Evolutionary conservation across 2,888 invertebrate species (phyloP).

Genomic region (Octonoba sinensis): DNA sequence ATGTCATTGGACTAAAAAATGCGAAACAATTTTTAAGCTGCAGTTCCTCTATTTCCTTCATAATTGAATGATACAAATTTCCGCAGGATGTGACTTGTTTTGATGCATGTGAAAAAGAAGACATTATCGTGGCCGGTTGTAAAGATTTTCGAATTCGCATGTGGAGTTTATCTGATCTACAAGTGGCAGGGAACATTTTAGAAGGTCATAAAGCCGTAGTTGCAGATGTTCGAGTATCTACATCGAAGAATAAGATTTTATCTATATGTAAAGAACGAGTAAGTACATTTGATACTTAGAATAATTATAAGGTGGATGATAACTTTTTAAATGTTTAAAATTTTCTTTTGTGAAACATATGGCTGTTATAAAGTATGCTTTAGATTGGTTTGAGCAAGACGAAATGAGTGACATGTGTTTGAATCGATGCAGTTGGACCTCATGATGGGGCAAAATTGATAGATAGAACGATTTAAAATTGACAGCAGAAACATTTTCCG

Average conservation of each 20-base stretch:
- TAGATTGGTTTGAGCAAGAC: no score
- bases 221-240: slow-evolving; percentile 20
- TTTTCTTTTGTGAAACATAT: no score
- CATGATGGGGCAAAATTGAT: no score
- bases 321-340: no score
- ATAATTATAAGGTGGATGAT: no score
- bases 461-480: no score
- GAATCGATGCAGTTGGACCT: no score
- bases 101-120: background rate
- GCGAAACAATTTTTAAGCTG: background rate
- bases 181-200: background rate
- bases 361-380: no score
- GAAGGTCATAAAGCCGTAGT: slow-evolving; percentile 37
- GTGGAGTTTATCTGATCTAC: slow-evolving; percentile 2
- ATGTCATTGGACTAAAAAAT: no score
- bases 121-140: slow-evolving; percentile 25
- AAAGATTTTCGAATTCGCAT: slow-evolving; percentile 36
- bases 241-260: background rate
- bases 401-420: no score
- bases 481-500: no score
- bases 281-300: no score
- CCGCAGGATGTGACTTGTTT: slow-evolving; percentile 39
- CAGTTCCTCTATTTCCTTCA: background rate
- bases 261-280: slow-evolving; percentile 46
- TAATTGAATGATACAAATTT: background rate